A percentile compares a stretch with the other conserved stretches of the same genome.
phyloP scores from a whole-genome alignment of 1,140 invertebrate species.

The Holotrichia oblita region DNA sequence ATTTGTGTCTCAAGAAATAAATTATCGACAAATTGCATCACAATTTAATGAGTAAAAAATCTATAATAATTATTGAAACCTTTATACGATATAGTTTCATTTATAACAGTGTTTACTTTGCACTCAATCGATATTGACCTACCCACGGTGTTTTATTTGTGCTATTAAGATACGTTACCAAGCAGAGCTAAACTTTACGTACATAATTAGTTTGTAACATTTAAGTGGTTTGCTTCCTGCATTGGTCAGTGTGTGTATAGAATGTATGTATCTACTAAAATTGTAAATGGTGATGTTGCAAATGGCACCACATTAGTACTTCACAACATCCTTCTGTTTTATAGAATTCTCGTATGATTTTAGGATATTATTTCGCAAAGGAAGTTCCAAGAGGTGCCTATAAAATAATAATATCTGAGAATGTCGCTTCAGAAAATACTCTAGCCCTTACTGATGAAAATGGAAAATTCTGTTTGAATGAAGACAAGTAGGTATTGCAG shows the following conservation, averaged over 20 bases:
- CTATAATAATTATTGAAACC: too few species aligned
- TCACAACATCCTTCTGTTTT: neutral
- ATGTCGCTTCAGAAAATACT: slow-evolving; percentile 57
- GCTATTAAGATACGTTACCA: too few species aligned
- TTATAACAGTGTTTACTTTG: too few species aligned
- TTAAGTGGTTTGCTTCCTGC: neutral
- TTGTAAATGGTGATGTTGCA: neutral
- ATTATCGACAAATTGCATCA: too few species aligned
- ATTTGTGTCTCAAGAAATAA: too few species aligned
- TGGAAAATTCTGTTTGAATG: slow-evolving; percentile 62
- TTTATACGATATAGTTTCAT: too few species aligned
- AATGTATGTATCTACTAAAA: neutral
- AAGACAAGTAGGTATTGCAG: slow-evolving; percentile 58
- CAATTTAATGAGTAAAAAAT: too few species aligned
- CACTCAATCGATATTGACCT: too few species aligned
- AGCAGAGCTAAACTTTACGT: too few species aligned
- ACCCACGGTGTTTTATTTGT: too few species aligned
- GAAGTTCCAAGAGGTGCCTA: slow-evolving; percentile 58
- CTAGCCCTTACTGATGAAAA: slow-evolving; percentile 58
- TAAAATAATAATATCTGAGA: slow-evolving; percentile 60
- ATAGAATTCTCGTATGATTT: neutral
- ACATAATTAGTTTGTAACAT: too few species aligned
- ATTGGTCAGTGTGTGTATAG: neutral
- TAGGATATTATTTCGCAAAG: neutral
- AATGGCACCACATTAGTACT: neutral